A percentile compares a stretch with the other conserved stretches of the same genome.
Evolutionary conservation across 2,888 invertebrate genomes (phyloP).

Genomic region (Drosophila nr. medialis): DNA sequence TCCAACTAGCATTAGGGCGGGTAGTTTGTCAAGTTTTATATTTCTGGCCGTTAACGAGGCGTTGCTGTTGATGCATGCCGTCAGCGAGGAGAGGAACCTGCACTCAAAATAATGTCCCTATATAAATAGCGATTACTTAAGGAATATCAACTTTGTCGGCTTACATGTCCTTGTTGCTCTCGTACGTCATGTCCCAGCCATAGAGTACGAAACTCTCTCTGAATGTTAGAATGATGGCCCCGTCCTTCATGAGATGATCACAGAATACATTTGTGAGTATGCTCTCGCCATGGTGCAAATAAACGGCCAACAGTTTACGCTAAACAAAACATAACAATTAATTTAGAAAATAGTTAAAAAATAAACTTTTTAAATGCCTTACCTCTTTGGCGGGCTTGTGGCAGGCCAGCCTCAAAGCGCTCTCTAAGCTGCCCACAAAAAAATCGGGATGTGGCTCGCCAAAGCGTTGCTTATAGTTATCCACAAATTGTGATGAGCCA

Average conservation of each 20-base stretch:
- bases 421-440: slow-evolving; percentile 95
- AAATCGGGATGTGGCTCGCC: slow-evolving; percentile 95
- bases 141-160: slow-evolving; percentile 6
- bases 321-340: slow-evolving; percentile 84
- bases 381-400: slow-evolving; percentile 96
- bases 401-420: slow-evolving; percentile 95
- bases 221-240: slow-evolving; percentile 95
- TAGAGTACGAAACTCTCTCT: slow-evolving; percentile 96
- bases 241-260: slow-evolving; percentile 95
- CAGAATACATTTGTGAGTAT: slow-evolving; percentile 98
- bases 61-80: slow-evolving; percentile 91
- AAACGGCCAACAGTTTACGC: slow-evolving; percentile 96
- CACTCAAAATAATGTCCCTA: background rate
- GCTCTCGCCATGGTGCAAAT: slow-evolving; percentile 98
- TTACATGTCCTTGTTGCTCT: slow-evolving; percentile 93
- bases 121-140: background rate
- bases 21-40: slow-evolving; percentile 94
- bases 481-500: slow-evolving; percentile 94
- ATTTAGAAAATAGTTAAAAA: background rate
- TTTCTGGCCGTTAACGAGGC: slow-evolving; percentile 93
- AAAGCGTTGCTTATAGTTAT: slow-evolving; percentile 91
- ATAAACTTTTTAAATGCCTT: slow-evolving; percentile 60
- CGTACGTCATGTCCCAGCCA: slow-evolving; percentile 98
- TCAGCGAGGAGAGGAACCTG: slow-evolving; percentile 91
- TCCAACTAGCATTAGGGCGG: slow-evolving; percentile 95